These are phyloP conservation scores for Engystomops pustulosus DNA, from an alignment of 2,113 vertebrate species.

Conservation along the genomic window DNA sequence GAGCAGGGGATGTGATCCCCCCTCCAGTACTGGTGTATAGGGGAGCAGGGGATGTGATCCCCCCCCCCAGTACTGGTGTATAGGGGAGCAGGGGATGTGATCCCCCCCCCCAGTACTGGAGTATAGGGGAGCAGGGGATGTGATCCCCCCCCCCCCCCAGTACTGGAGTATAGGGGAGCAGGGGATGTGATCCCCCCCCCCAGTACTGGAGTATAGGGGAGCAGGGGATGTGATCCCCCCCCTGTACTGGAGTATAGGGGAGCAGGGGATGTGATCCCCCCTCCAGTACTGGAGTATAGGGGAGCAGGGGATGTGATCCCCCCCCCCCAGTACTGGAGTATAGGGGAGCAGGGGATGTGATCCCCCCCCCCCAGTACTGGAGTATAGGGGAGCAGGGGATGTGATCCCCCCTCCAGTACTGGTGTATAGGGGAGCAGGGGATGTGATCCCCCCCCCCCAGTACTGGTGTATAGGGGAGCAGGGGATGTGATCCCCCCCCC, in stretches of 20 bases:
- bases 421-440: neutral
- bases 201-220: neutral
- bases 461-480: neutral
- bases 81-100: neutral
- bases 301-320: too few relatives aligned
- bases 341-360: neutral
- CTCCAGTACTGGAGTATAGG: too few relatives aligned
- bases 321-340: neutral
- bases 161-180: neutral
- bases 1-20: too few relatives aligned
- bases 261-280: too few relatives aligned
- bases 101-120: too few relatives aligned
- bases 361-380: too few relatives aligned
- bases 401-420: neutral
- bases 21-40: neutral
- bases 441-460: neutral
- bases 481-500: neutral
- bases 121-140: neutral
- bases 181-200: too few relatives aligned
- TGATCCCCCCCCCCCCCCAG: neutral
- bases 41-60: too few relatives aligned
- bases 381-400: too few relatives aligned
- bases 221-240: too few relatives aligned
- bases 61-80: too few relatives aligned
- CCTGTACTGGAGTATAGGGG: neutral